These are phyloP conservation scores for Imbricaverruca yamaguchii DNA, from an alignment of 2,888 invertebrate genomes.

Conservation along the genomic window DNA sequence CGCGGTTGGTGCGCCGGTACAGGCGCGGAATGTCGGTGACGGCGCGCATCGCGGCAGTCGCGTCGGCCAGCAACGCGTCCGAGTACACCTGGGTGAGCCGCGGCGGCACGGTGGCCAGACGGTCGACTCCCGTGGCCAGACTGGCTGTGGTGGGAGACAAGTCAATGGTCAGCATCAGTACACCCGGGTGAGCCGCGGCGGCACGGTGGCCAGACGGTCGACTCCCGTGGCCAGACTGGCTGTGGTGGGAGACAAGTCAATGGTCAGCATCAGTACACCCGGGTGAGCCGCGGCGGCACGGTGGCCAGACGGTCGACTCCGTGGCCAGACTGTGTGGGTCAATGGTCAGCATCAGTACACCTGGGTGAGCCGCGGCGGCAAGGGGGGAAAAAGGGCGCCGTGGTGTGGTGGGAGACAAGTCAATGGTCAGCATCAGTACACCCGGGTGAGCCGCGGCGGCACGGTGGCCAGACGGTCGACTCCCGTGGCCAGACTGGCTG, in stretches of 20 bases:
- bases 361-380: conserved; percentile 38
- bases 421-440: background rate
- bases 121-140: conserved; percentile 43
- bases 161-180: background rate
- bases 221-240: conserved; percentile 44
- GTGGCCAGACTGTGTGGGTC: conserved; percentile 41
- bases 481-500: conserved; percentile 43
- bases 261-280: conserved; percentile 21
- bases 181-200: conserved; percentile 38
- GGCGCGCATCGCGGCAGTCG: conserved; percentile 2
- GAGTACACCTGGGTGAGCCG: conserved; percentile 35
- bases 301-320: conserved; percentile 40
- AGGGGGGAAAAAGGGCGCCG: conserved; percentile 40
- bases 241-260: background rate
- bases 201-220: conserved; percentile 39
- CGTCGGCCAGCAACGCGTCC: background rate
- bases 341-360: background rate
- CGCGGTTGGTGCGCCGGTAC: conserved; percentile 49
- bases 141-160: conserved; percentile 35
- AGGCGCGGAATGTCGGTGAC: conserved; percentile 89
- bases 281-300: conserved; percentile 38
- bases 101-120: conserved; percentile 39
- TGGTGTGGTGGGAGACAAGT: conserved; percentile 32
- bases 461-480: conserved; percentile 40
- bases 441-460: conserved; percentile 38